Evolutionary conservation across 2,797 vertebrate species (phyloP).

Genomic region (Poeciliopsis presidionis): DNA sequence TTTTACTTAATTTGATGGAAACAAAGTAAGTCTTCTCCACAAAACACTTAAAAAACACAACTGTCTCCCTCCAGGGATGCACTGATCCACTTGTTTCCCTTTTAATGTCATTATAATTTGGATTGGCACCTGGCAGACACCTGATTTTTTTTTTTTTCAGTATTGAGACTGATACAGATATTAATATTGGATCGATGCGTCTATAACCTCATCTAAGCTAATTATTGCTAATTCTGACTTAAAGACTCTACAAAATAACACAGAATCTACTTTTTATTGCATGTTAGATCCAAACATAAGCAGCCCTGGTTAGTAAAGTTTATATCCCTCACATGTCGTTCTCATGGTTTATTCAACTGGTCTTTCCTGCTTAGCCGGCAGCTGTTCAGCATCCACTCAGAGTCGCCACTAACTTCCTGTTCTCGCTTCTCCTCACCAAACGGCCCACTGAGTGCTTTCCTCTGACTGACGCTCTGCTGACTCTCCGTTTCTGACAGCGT

Average conservation of each 20-base stretch:
- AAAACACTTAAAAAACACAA: too few relatives aligned
- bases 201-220: not conserved
- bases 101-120: too few relatives aligned
- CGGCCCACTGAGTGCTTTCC: conserved; percentile 9
- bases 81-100: too few relatives aligned
- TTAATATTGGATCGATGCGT: too few relatives aligned
- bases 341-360: not conserved
- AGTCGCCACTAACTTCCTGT: not conserved
- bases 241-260: not conserved
- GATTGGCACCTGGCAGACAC: too few relatives aligned
- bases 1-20: not conserved
- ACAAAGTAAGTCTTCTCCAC: not conserved
- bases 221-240: not conserved
- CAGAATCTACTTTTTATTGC: not conserved
- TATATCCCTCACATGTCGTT: not conserved
- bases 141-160: too few relatives aligned
- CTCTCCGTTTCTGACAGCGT: conserved; percentile 31
- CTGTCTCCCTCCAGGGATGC: too few relatives aligned
- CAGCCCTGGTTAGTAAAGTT: fast-evolving
- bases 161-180: too few relatives aligned
- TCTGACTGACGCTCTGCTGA: conserved; percentile 47
- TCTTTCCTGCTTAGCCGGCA: not conserved
- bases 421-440: conserved; percentile 5
- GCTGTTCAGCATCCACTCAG: not conserved
- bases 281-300: not conserved